Conservation (phyloP, 2,888 invertebrate species). For the Ditula angustiorana region DNA sequence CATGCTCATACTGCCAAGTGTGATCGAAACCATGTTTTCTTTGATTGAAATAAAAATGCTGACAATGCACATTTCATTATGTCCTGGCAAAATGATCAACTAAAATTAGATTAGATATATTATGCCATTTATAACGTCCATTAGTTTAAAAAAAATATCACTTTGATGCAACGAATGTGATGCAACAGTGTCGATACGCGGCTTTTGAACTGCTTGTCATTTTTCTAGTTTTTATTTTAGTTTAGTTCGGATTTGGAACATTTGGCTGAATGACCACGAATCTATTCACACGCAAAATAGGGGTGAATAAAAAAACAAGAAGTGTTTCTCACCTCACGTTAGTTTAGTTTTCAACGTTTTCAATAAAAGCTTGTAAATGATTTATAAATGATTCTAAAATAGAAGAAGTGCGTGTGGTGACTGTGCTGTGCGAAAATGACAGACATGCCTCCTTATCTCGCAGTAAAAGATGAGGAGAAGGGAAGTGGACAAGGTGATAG, state of each 20-base stretch:
- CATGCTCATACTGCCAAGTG: no score
- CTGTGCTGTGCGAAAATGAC: constrained; percentile 77
- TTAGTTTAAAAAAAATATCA: no score
- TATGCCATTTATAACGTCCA: no score
- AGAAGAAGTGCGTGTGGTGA: constrained; percentile 27
- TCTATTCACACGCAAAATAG: constrained; percentile 3
- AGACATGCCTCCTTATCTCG: constrained; percentile 83
- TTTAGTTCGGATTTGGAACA: no score
- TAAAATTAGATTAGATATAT: no score
- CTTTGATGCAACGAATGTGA: no score
- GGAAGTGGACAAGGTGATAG: constrained; percentile 73
- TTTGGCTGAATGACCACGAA: constrained; percentile 6
- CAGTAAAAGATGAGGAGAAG: constrained; percentile 77
- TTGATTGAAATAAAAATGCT: no score
- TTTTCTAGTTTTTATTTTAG: background rate
- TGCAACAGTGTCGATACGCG: no score
- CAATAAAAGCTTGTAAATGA: constrained; percentile 30
- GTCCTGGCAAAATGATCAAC: no score
- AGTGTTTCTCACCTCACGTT: constrained; percentile 26
- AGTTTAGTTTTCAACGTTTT: constrained; percentile 34
- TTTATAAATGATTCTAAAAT: constrained; percentile 67
- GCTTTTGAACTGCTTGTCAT: background rate
- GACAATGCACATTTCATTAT: no score
- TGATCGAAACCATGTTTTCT: no score
- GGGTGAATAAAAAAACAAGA: constrained; percentile 30